Percentiles rank a stretch among this genome's conserved stretches.
phyloP scores from a whole-genome alignment of 2,888 invertebrate genomes.

The Fabriciana adippe region DNA sequence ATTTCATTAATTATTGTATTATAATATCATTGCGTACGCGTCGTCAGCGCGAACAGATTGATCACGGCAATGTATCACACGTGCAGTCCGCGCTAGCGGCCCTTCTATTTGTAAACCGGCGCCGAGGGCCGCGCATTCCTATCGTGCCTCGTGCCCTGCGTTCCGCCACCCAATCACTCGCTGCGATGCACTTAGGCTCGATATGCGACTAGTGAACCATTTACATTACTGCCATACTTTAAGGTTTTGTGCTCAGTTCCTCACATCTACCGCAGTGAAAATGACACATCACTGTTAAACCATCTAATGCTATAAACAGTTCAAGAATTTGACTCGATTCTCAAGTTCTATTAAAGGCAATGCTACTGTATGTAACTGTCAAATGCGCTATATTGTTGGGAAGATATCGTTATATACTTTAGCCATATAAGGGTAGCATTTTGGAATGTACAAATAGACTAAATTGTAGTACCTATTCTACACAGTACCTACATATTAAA shows the following conservation, averaged over 20 bases:
- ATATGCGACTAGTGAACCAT: conserved; percentile 40
- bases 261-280: conserved; percentile 58
- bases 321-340: conserved; percentile 47
- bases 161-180: conserved; percentile 54
- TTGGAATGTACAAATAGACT: background rate
- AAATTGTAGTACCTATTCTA: background rate
- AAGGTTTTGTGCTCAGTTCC: conserved; percentile 46
- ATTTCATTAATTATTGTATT: conserved; percentile 27
- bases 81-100: conserved; percentile 75
- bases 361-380: conserved; percentile 64
- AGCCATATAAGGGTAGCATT: conserved; percentile 43
- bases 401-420: conserved; percentile 56
- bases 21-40: conserved; percentile 22
- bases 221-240: conserved; percentile 56
- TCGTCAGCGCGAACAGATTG: conserved; percentile 72
- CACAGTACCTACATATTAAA: background rate
- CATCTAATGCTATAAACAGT: conserved; percentile 37
- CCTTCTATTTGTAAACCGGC: conserved; percentile 82
- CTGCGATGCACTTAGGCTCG: conserved; percentile 49
- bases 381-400: conserved; percentile 58
- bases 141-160: conserved; percentile 68
- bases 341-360: conserved; percentile 57
- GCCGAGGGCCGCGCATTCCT: conserved; percentile 79
- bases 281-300: conserved; percentile 37
- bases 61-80: conserved; percentile 77